Evolutionary conservation across 1,140 invertebrate genomes (phyloP), one percentile per base, ranked within the genome.

Genomic region (Aphelenchoides besseyi): DNA sequence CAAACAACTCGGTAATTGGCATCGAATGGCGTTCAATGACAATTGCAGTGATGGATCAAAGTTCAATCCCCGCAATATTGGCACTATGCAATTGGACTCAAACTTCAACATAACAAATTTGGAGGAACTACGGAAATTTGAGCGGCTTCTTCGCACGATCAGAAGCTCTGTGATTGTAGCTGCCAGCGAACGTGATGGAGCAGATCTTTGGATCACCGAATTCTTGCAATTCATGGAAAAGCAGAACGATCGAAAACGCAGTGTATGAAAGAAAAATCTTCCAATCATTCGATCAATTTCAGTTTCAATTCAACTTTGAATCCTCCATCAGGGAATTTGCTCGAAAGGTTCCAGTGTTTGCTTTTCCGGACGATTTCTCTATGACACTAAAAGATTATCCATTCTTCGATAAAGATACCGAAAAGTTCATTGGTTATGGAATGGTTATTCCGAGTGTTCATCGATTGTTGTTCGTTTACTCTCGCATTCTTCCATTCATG

Each of bases 371-470:
- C 36, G 70, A 72, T 48, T 74, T 72, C 26, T 71, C 70, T 9
- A 74, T 32, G 23, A 63, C 32, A 55, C 41, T 78, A 41, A 36
- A 59, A 68, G 76, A 78, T 36, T 57, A 67, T 3, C 76, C 76
- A 3, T 57, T 78, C 33, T 75, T 78, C 33, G 55, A 77, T 32
- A 54, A 73, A 3, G 62, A 74, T 12, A 57, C 55, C 12, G 33
- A 71, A 16, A 62, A 62, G 28, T 67, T 78, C 16, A 33, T 78
- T 72, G 75, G 71, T 33, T 78, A 74, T 5, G 26, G 55, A 48
- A 3, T 74, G 16, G 26, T 55, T 37, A 23, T 59, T 5, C 71
- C 71, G 2, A 72, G 48, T 5, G 23, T 26, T 37, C 48, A 72
- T 57, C 18, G 53, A 18, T n/a, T 74, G 3, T 52, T 2, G 1